Evolutionary conservation across 2,797 vertebrate genomes (phyloP).

Genomic region (Hybognathus amarus): DNA sequence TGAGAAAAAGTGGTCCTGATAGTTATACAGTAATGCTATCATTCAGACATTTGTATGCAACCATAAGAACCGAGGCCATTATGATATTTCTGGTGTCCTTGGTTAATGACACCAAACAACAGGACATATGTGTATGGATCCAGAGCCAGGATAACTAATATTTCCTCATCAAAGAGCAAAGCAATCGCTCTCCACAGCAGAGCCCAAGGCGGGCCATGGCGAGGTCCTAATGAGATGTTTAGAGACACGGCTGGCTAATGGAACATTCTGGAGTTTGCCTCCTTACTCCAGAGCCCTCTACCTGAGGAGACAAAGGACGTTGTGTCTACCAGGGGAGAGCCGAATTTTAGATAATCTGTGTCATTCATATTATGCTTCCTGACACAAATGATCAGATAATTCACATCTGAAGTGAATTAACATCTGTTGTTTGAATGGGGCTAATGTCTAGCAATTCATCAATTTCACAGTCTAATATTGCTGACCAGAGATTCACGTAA

Average conservation of each 20-base stretch:
- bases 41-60: slow-evolving; percentile 7
- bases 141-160: slow-evolving; percentile 53
- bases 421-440: slow-evolving; percentile 83
- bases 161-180: slow-evolving; percentile 53
- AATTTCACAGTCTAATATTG: slow-evolving; percentile 74
- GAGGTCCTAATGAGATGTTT: slow-evolving; percentile 65
- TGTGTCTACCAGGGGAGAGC: slow-evolving; percentile 68
- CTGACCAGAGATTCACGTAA: slow-evolving; percentile 72
- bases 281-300: slow-evolving; percentile 61
- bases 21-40: slow-evolving; percentile 10
- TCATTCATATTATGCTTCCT: slow-evolving; percentile 79
- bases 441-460: slow-evolving; percentile 83
- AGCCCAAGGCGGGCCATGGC: slow-evolving; percentile 61
- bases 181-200: slow-evolving; percentile 61
- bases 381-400: slow-evolving; percentile 85
- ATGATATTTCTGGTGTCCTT: slow-evolving; percentile 35
- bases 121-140: slow-evolving; percentile 46
- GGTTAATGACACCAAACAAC: slow-evolving; percentile 39
- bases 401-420: slow-evolving; percentile 80
- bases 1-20: not conserved
- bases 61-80: slow-evolving; percentile 15
- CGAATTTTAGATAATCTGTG: slow-evolving; percentile 76
- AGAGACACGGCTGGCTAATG: slow-evolving; percentile 61
- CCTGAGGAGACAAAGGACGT: slow-evolving; percentile 69
- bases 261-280: slow-evolving; percentile 53